Evolutionary conservation across 2,888 invertebrate genomes (phyloP).

Genomic region (Catotricha subobsoleta): DNA sequence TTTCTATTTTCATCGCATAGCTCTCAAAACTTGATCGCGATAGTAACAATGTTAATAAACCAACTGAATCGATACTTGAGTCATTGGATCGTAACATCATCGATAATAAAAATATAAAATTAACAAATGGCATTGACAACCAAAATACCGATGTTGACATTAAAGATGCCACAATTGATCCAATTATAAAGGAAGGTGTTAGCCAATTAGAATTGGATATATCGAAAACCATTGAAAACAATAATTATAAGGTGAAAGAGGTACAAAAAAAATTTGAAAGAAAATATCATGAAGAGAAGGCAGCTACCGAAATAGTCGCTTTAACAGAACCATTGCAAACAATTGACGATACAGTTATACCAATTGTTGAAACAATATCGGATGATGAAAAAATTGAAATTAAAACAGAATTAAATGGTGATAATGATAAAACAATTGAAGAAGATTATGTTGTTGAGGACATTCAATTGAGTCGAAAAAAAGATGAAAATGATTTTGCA

Average conservation of each 20-base stretch:
- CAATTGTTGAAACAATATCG: slow-evolving; percentile 8
- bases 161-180: slow-evolving; percentile 14
- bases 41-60: neutral
- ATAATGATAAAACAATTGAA: neutral
- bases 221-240: slow-evolving; percentile 28
- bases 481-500: neutral
- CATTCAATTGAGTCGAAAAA: neutral
- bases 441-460: slow-evolving; percentile 4
- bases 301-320: neutral
- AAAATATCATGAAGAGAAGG: slow-evolving; percentile 1
- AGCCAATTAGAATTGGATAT: slow-evolving; percentile 28
- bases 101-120: neutral
- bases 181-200: slow-evolving; percentile 26
- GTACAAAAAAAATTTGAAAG: slow-evolving; percentile 6
- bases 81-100: neutral
- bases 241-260: slow-evolving; percentile 26
- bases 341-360: slow-evolving; percentile 6
- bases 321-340: neutral
- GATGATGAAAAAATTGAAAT: slow-evolving; percentile 6
- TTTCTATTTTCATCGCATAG: slow-evolving; percentile 4
- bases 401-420: neutral
- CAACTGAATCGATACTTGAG: neutral
- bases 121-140: neutral
- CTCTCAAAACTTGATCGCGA: slow-evolving; percentile 2
- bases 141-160: slow-evolving; percentile 1